These are phyloP conservation scores for Notospermus geniculatus DNA, from an alignment of 1,140 invertebrate species.

Conservation along the genomic window DNA sequence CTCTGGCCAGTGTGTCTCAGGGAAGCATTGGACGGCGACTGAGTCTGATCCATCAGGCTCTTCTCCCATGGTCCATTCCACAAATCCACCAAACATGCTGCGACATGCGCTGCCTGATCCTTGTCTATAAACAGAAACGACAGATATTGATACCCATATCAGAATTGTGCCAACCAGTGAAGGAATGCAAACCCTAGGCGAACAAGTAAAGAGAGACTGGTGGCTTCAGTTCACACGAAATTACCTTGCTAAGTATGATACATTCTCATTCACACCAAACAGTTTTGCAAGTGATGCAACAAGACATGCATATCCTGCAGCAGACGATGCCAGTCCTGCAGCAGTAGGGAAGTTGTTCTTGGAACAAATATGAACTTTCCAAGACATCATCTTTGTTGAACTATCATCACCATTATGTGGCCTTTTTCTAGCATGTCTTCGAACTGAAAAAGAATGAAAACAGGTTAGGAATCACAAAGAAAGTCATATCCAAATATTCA, in stretches of 20 bases:
- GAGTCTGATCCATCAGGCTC: slow-evolving; percentile 72
- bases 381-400: slow-evolving; percentile 19
- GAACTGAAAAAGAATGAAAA: slow-evolving; percentile 36
- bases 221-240: slow-evolving; percentile 12
- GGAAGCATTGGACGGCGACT: slow-evolving; percentile 68
- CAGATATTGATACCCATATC: background rate
- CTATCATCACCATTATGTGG: slow-evolving; percentile 12
- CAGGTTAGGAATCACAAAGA: background rate
- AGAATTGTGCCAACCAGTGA: background rate
- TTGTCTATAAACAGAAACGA: slow-evolving; percentile 43
- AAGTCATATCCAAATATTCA: no score
- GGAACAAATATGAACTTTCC: slow-evolving; percentile 80
- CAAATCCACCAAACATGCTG: slow-evolving; percentile 92
- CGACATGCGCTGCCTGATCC: slow-evolving; percentile 97
- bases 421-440: slow-evolving; percentile 31
- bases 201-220: slow-evolving; percentile 2
- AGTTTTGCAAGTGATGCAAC: slow-evolving; percentile 65
- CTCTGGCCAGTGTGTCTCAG: slow-evolving; percentile 82
- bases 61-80: slow-evolving; percentile 79
- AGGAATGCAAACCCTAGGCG: background rate
- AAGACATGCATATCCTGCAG: slow-evolving; percentile 86
- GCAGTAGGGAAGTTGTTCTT: slow-evolving; percentile 98
- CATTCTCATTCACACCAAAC: slow-evolving; percentile 74
- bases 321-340: slow-evolving; percentile 95
- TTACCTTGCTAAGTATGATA: slow-evolving; percentile 77